These are phyloP conservation scores for Poecilia gillii DNA, from an alignment of 2,797 vertebrate species.

Conservation along the genomic window DNA sequence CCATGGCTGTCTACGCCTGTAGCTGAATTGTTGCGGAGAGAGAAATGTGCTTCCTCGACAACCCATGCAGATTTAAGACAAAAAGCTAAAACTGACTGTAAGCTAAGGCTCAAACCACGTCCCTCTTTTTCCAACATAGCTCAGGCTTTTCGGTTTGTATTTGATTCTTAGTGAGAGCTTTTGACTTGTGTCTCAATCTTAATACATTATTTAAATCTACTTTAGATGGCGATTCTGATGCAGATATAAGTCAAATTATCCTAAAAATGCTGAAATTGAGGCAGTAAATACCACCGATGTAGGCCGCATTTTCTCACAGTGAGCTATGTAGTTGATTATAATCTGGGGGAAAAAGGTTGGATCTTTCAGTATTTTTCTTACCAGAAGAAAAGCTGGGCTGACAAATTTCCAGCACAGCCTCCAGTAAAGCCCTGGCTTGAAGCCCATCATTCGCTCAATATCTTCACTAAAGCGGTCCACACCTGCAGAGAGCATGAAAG, in stretches of 20 bases:
- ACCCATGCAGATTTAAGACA: neutral
- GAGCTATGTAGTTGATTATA: neutral
- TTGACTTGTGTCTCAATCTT: neutral
- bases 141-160: slow-evolving; percentile 5
- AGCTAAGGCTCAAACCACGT: slow-evolving; percentile 11
- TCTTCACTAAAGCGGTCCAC: slow-evolving; percentile 98
- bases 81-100: neutral
- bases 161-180: neutral
- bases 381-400: slow-evolving; percentile 95
- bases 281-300: neutral
- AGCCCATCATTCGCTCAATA: slow-evolving; percentile 97
- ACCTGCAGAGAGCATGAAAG: slow-evolving; percentile 76
- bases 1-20: slow-evolving; percentile 16
- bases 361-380: slow-evolving; percentile 65
- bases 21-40: slow-evolving; percentile 11
- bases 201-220: slow-evolving; percentile 5
- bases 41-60: slow-evolving; percentile 26
- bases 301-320: neutral
- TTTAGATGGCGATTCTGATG: slow-evolving; percentile 7
- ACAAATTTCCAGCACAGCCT: slow-evolving; percentile 99
- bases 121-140: neutral
- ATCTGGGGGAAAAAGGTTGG: neutral
- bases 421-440: slow-evolving; percentile 98
- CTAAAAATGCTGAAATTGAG: neutral
- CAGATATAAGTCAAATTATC: neutral